Percentiles rank a stretch among this genome's conserved stretches.
phyloP scores from a whole-genome alignment of 1,140 invertebrate species.

The Triops longicaudatus region DNA sequence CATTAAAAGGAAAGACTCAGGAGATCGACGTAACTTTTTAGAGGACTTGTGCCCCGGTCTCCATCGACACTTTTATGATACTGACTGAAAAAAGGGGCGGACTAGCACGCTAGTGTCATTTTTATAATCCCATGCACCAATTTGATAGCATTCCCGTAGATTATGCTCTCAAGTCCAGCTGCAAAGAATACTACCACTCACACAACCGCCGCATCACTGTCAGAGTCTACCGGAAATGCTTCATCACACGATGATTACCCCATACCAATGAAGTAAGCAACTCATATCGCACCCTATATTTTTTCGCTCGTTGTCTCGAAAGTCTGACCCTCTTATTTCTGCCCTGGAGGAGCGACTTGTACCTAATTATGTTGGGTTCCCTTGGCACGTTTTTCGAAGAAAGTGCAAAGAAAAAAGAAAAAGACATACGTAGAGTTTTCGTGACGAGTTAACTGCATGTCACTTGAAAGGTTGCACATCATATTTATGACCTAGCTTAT shows the following conservation, averaged over 20 bases:
- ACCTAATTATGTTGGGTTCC: neutral
- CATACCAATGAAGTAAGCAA: neutral
- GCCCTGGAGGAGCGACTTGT: neutral
- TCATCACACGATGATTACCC: neutral
- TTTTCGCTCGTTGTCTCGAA: neutral
- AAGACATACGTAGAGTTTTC: neutral
- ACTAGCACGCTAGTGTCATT: neutral
- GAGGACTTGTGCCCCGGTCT: neutral
- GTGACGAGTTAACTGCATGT: neutral
- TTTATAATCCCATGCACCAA: constrained; percentile 8
- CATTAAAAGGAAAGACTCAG: neutral
- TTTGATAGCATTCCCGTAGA: neutral
- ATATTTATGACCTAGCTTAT: neutral
- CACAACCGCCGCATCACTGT: neutral
- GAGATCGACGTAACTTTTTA: too few relatives aligned
- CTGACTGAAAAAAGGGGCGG: neutral
- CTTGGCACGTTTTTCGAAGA: neutral
- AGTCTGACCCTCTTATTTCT: neutral
- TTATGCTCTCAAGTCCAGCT: neutral
- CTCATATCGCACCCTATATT: constrained; percentile 14
- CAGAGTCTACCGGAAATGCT: neutral
- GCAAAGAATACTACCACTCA: neutral
- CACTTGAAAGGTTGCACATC: constrained; percentile 5
- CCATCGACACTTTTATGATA: constrained; percentile 10
- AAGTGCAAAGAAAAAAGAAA: neutral